Conservation (phyloP, 2,113 vertebrate genomes). For the Brachyhypopomus gauderio region DNA sequence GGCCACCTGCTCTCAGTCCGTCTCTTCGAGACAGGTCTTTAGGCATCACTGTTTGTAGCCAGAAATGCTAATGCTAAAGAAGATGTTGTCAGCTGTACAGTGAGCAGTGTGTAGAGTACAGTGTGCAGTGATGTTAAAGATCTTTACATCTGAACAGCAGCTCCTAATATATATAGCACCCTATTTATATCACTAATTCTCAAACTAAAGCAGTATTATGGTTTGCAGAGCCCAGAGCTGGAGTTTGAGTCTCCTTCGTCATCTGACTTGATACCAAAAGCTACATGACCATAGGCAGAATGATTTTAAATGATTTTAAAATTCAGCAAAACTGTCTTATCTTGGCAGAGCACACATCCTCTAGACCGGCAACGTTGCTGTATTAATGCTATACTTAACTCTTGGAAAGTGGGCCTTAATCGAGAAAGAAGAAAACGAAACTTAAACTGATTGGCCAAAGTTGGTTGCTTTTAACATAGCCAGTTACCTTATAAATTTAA, state of each 20-base stretch:
- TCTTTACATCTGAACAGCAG: background rate
- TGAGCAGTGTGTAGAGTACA: background rate
- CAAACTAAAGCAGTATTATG: background rate
- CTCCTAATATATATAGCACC: background rate
- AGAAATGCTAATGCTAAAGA: background rate
- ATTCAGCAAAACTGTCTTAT: constrained; percentile 22
- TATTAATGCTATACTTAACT: background rate
- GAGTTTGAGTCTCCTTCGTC: background rate
- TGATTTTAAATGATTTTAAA: background rate
- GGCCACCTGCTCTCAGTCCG: background rate
- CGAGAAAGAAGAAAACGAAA: background rate
- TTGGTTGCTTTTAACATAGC: background rate
- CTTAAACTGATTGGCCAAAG: background rate
- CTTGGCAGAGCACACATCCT: background rate
- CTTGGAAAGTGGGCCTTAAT: background rate
- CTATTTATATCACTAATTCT: background rate
- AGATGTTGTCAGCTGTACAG: background rate
- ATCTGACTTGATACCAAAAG: background rate
- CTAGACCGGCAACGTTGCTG: background rate
- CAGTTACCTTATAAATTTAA: background rate
- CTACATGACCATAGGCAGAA: background rate
- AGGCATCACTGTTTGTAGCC: background rate
- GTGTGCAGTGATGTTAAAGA: background rate
- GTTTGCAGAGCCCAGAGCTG: background rate
- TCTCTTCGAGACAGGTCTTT: background rate